Conservation (phyloP, 1,140 invertebrate genomes). For the Dermatophagoides farinae region DNA sequence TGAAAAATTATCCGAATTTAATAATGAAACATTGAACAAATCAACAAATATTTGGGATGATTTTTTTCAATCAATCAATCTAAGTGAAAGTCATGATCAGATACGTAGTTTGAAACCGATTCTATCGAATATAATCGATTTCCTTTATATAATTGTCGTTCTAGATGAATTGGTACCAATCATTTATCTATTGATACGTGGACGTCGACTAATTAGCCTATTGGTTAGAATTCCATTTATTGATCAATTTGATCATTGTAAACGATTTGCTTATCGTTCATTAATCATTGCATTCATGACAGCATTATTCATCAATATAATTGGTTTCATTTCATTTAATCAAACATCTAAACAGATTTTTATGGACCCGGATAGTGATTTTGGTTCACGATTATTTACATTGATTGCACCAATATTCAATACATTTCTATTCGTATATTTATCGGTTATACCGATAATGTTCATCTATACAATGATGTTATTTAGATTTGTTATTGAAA, state of each 20-base stretch:
- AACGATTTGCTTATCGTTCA: background rate
- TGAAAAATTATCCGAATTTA: background rate
- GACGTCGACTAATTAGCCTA: background rate
- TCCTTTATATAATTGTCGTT: background rate
- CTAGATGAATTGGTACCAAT: background rate
- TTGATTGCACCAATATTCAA: background rate
- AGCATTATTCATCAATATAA: background rate
- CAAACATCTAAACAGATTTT: background rate
- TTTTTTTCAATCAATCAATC: background rate
- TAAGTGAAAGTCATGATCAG: background rate
- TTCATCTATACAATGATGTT: constrained; percentile 1
- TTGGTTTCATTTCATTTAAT: background rate
- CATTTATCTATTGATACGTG: background rate
- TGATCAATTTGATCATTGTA: background rate
- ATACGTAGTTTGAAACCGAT: background rate
- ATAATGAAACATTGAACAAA: background rate
- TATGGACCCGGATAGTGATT: background rate
- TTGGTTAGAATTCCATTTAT: background rate
- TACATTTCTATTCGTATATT: background rate
- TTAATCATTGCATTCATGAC: background rate
- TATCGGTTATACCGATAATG: background rate
- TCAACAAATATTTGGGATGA: background rate
- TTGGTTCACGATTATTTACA: background rate
- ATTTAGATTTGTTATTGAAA: background rate
- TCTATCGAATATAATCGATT: background rate